A percentile compares a stretch with the other conserved stretches of the same genome.
These are phyloP conservation scores for Sicus ferrugineus DNA, from an alignment of 2,888 invertebrate genomes.

Conservation along the genomic window DNA sequence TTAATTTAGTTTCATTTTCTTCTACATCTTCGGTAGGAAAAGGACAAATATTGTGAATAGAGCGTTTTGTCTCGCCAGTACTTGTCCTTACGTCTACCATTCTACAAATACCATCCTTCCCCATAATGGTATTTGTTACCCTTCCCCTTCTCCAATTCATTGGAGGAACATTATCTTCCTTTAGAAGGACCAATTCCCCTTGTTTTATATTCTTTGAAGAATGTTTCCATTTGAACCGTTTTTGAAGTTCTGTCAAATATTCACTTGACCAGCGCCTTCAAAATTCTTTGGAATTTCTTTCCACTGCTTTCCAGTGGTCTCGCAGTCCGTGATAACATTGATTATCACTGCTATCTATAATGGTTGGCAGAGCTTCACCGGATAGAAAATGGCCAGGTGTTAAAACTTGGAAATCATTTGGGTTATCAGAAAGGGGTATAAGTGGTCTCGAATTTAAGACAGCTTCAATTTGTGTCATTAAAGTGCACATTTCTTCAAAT, in stretches of 20 bases:
- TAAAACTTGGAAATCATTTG: conserved; percentile 7
- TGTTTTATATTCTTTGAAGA: neutral
- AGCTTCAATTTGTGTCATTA: no score
- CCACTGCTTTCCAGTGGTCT: no score
- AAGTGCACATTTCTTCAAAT: conserved; percentile 6
- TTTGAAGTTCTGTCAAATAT: conserved; percentile 8
- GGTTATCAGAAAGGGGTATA: neutral
- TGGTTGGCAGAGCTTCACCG: conserved; percentile 5
- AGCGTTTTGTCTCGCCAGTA: no score
- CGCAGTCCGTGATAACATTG: conserved; percentile 6
- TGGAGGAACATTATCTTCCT: no score
- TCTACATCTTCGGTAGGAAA: conserved; percentile 2
- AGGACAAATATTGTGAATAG: conserved; percentile 22
- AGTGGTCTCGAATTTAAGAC: conserved; percentile 14
- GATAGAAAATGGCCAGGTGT: conserved; percentile 21
- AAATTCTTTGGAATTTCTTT: no score
- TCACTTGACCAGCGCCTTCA: conserved; percentile 5
- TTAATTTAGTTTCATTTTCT: neutral
- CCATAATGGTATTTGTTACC: neutral
- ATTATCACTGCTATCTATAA: neutral
- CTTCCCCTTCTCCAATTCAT: conserved; percentile 1
- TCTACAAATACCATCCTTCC: neutral
- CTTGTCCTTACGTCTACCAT: no score
- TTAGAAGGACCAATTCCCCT: neutral
- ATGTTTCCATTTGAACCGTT: neutral